Evolutionary conservation across 1,140 invertebrate genomes (phyloP), one percentile per base, ranked within the genome.

Genomic region (Druon quercuslanigerum): DNA sequence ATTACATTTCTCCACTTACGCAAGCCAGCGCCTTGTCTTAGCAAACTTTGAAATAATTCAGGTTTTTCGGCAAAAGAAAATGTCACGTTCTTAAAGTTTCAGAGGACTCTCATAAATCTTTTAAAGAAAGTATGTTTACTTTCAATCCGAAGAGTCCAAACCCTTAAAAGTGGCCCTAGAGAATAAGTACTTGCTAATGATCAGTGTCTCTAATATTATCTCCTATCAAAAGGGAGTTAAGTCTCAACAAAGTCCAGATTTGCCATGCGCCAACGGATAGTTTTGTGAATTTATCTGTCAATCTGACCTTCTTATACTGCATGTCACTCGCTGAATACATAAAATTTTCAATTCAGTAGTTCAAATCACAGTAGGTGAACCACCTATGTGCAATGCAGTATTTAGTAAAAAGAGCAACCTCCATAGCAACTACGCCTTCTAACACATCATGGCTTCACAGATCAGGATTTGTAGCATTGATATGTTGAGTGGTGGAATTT

Each of bases 391-490:
- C 50, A n/a, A 79, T 51, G 9, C 78, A 79, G 54, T 78, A 75
- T n/a, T 74, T 74, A 2, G 78, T 74, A 25, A 50, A 25, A 4
- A 78, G 51, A 16, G 50, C 13, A 7, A 82, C 14, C 77, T 80
- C 78, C 19, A 75, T 72, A 33, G 70, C 17, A n/a, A 75, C n/a
- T 17, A 79, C 52, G 20, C 81, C 81, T 75, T 79, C 74, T 19
- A 76, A 74, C 9, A 82, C 16, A 76, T 79, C 76, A 51, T 79
- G 80, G 50, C 72, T n/a, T n/a, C n/a, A n/a, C n/a, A n/a, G n/a
- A n/a, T n/a, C n/a, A n/a, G n/a, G n/a, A n/a, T n/a, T n/a, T n/a
- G n/a, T n/a, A n/a, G n/a, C n/a, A n/a, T n/a, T n/a, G n/a, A n/a
- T n/a, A n/a, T n/a, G n/a, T n/a, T n/a, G n/a, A n/a, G n/a, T n/a